Evolutionary conservation across 2,888 invertebrate species (phyloP).

Genomic region (Nemurella pictetii): DNA sequence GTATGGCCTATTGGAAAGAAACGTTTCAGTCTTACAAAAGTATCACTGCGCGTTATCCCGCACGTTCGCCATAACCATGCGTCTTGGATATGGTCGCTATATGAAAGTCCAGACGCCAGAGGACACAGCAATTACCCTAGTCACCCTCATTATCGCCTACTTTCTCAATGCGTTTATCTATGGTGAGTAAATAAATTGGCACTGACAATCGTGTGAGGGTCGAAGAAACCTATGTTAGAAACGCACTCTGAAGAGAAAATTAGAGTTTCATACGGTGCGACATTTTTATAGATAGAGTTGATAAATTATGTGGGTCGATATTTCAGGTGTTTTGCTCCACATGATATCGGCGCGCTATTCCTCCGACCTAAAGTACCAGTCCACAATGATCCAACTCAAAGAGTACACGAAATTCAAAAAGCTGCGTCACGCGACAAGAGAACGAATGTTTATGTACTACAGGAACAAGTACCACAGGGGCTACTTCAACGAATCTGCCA

Average conservation of each 20-base stretch:
- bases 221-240: no score
- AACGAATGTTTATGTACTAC: conserved; percentile 61
- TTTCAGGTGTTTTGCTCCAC: conserved; percentile 48
- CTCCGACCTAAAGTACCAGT: conserved; percentile 54
- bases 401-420: conserved; percentile 63
- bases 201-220: no score
- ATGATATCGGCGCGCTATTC: conserved; percentile 41
- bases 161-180: neutral
- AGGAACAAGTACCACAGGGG: conserved; percentile 61
- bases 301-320: no score
- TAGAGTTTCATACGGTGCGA: no score
- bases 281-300: no score
- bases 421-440: conserved; percentile 57
- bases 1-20: no score
- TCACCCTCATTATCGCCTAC: neutral
- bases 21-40: no score
- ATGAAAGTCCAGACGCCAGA: neutral
- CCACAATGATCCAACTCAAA: conserved; percentile 59
- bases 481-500: conserved; percentile 61
- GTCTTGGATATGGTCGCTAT: neutral
- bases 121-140: neutral
- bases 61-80: no score
- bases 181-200: neutral
- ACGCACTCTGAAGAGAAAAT: no score
- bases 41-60: no score